Evolutionary conservation across 2,888 invertebrate species (phyloP).

Genomic region (Melanotus villosus): DNA sequence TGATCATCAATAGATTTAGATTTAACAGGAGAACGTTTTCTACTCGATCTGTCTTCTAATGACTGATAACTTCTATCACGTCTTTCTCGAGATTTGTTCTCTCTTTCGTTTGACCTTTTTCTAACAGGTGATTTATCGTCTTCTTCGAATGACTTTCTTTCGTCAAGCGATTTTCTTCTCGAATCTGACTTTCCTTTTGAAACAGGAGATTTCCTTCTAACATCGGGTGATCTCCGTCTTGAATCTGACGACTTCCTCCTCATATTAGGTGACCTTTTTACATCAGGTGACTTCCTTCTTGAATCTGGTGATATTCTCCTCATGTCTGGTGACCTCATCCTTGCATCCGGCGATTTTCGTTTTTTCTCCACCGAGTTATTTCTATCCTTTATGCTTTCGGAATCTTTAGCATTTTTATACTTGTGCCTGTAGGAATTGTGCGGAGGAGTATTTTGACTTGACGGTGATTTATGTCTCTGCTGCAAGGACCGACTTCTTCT

Average conservation of each 20-base stretch:
- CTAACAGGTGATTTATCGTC: background rate
- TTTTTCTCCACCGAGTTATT: background rate
- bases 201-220: background rate
- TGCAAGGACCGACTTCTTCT: conserved; percentile 1
- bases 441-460: conserved; percentile 14
- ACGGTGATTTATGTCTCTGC: background rate
- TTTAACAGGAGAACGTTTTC: background rate
- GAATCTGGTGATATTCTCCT: background rate
- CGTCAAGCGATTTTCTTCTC: conserved; percentile 28
- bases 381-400: background rate
- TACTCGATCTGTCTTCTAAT: background rate
- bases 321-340: conserved; percentile 4
- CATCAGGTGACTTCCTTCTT: conserved; percentile 4
- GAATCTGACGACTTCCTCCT: conserved; percentile 4
- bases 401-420: background rate
- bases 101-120: background rate
- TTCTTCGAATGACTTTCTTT: conserved; percentile 3
- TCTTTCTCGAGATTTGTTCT: background rate
- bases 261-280: background rate
- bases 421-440: background rate
- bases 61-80: conserved; percentile 13
- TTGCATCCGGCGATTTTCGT: background rate
- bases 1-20: background rate
- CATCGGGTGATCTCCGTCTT: conserved; percentile 6
- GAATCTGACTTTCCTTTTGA: conserved; percentile 6